Evolutionary conservation across 1,140 invertebrate species (phyloP).

Genomic region (Diprion similis): DNA sequence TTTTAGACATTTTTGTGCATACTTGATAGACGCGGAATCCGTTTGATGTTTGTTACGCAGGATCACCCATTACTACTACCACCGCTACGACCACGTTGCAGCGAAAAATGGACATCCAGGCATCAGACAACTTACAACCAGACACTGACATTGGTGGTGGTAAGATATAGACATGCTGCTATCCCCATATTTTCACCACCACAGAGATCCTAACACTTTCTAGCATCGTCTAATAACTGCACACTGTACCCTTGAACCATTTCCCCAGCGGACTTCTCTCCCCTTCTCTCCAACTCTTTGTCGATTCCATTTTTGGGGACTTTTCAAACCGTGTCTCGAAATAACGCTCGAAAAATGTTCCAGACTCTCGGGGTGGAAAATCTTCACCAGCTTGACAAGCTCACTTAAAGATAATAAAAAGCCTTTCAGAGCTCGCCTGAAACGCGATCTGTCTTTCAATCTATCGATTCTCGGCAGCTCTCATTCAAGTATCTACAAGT

Average conservation of each 20-base stretch:
- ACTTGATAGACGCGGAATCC: constrained; percentile 51
- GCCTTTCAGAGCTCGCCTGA: too few relatives aligned
- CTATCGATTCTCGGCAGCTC: too few relatives aligned
- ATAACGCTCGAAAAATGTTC: background rate
- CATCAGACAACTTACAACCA: constrained; percentile 53
- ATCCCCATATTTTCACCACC: constrained; percentile 13
- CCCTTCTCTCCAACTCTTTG: too few relatives aligned
- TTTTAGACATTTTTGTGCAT: background rate
- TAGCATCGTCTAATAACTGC: background rate
- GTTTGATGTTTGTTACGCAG: constrained; percentile 55
- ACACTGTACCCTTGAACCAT: background rate
- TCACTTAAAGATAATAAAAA: too few relatives aligned
- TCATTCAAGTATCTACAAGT: too few relatives aligned
- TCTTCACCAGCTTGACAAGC: too few relatives aligned
- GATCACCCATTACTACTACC: constrained; percentile 50
- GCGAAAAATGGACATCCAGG: constrained; percentile 59
- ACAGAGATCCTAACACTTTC: background rate
- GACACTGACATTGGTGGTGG: constrained; percentile 56
- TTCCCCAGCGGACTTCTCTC: too few relatives aligned
- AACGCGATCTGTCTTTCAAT: too few relatives aligned
- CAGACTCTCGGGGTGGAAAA: too few relatives aligned
- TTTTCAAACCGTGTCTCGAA: background rate
- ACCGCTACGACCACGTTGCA: constrained; percentile 55
- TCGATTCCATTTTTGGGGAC: background rate
- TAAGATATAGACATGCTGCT: constrained; percentile 48